Base-by-base conservation (phyloP, 2,113 vertebrate genomes). In the Heptranchias perlo region DNA sequence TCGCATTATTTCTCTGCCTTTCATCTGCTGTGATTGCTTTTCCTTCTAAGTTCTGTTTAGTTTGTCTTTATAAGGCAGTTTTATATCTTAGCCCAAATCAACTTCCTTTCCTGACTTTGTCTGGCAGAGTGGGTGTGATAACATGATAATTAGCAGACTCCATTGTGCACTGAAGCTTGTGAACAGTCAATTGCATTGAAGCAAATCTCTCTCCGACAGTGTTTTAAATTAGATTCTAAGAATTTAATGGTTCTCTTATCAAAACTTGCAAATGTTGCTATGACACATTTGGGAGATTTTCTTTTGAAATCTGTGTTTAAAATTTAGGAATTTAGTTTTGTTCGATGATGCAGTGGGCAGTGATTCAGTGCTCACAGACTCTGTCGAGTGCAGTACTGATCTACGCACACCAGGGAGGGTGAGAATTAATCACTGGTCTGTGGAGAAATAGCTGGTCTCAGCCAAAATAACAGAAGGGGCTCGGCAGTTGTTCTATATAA, bases 71-170 rank as follows among this genome's bases (percentile, higher is more conserved):
- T 49, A 4, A 6, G 1, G 10, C 93, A 4, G 52, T 49, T 94
- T 67, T 92, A n/a, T 61, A 92, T 58, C 93, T 67, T 67, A 47
- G 39, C 62, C 87, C 69, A 64, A 67, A 94, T 94, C 64, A 94
- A 49, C 6, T 94, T 94, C 62, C 93, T 67, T 94, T 47, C 61
- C 62, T 65, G 4, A 92, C 54, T n/a, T 54, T n/a, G 31, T 92
- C 52, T 91, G 13, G 3, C 31, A 61, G 52, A 92, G 54, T 31
- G 62, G n/a, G 39, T 91, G 13, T 91, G 52, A 91, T 5, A 58
- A 91, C 16, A 58, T 35, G 28, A 91, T 91, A 91, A 91, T 91
- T 91, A 58, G 4, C 25, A 91, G 87, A 52, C 28, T 91, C 52
- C 31, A 58, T 54, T 91, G 28, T 91, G 28, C 52, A n/a, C 87